These are phyloP conservation scores for Cygnus olor DNA, from an alignment of 2,797 vertebrate genomes.

Conservation along the genomic window DNA sequence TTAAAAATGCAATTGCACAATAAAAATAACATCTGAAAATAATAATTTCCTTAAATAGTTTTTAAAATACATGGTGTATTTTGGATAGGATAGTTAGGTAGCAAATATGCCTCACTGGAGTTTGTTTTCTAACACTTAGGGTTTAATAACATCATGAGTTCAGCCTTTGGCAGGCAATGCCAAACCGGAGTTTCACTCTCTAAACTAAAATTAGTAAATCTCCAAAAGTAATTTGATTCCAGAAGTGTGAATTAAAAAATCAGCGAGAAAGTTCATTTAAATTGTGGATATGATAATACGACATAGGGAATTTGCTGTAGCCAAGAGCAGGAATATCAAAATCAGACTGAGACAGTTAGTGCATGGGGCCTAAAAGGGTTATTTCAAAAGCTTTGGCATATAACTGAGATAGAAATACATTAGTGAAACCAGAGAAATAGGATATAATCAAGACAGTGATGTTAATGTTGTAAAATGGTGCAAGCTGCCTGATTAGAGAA, in stretches of 20 bases:
- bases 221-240: not conserved
- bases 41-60: not conserved
- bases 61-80: not conserved
- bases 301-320: not conserved
- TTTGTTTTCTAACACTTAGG: not conserved
- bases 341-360: not conserved
- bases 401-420: not conserved
- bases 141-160: not conserved
- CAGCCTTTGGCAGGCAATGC: not conserved
- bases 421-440: not conserved
- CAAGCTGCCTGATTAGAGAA: not conserved
- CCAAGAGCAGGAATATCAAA: not conserved
- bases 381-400: not conserved
- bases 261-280: not conserved
- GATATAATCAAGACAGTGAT: not conserved
- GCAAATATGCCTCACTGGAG: not conserved
- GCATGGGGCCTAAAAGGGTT: not conserved
- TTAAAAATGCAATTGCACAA: not conserved
- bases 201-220: not conserved
- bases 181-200: not conserved
- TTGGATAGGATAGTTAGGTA: not conserved
- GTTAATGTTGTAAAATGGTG: not conserved
- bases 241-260: not conserved
- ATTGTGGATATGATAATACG: not conserved
- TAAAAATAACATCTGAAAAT: not conserved